phyloP scores from a whole-genome alignment of 1,140 invertebrate genomes.

The Calephelis nemesis region DNA sequence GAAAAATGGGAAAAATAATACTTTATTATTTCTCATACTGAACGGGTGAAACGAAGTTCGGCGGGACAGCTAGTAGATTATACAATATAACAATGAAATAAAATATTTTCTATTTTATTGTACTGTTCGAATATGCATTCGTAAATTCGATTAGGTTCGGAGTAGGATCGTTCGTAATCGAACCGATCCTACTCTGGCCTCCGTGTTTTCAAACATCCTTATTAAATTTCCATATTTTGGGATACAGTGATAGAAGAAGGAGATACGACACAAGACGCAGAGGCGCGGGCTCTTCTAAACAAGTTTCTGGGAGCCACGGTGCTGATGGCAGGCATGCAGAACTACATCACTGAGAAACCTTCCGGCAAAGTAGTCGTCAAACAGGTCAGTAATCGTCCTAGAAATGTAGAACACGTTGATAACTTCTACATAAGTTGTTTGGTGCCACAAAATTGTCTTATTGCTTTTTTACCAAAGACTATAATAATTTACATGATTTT shows the following conservation, averaged over 20 bases:
- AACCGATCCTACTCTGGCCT: background rate
- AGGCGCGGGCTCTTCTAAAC: conserved; percentile 86
- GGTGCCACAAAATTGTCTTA: too few species aligned
- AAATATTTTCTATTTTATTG: too few species aligned
- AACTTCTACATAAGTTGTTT: too few species aligned
- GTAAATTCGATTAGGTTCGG: too few species aligned
- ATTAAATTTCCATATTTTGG: background rate
- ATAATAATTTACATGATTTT: too few species aligned
- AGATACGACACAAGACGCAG: conserved; percentile 83
- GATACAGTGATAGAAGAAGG: conserved; percentile 80
- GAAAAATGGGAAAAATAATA: too few species aligned
- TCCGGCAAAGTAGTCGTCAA: conserved; percentile 44
- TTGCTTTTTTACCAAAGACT: too few species aligned
- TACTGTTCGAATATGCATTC: too few species aligned
- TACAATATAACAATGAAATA: too few species aligned
- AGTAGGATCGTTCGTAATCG: background rate
- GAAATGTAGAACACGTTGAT: background rate
- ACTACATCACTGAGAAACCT: conserved; percentile 62
- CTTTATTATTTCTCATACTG: too few species aligned
- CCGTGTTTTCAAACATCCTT: background rate
- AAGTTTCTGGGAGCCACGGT: conserved; percentile 89
- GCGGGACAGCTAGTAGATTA: too few species aligned
- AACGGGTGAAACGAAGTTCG: too few species aligned
- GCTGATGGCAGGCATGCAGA: conserved; percentile 85
- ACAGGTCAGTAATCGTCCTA: conserved; percentile 43